These are phyloP conservation scores for Odocoileus hemionus DNA, from an alignment of 2,113 vertebrate species.

Conservation along the genomic window DNA sequence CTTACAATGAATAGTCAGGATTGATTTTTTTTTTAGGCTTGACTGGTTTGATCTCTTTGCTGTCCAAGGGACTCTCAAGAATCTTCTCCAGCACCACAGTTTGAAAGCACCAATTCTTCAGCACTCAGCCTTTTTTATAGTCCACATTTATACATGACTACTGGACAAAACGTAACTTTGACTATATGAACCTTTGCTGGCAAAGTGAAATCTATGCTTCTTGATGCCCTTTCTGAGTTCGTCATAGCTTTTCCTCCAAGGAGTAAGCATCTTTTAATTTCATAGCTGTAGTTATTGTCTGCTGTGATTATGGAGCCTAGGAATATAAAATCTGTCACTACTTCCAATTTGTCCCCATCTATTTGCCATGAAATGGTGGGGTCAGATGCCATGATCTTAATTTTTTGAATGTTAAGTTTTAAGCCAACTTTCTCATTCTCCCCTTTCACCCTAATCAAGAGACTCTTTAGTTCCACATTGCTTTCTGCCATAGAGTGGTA, in stretches of 20 bases:
- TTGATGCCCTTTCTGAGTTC: not conserved
- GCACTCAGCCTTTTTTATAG: not conserved
- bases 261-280: not conserved
- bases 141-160: not conserved
- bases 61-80: not conserved
- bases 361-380: not conserved
- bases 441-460: not conserved
- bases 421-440: not conserved
- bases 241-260: not conserved
- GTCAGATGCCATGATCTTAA: not conserved
- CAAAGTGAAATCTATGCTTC: not conserved
- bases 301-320: not conserved
- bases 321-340: not conserved
- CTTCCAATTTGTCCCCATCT: not conserved
- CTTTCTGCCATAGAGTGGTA: not conserved
- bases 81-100: not conserved
- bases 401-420: not conserved
- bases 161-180: not conserved
- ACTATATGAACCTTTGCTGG: not conserved
- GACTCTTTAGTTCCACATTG: not conserved
- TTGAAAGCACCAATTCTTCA: not conserved
- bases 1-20: not conserved
- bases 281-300: not conserved
- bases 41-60: not conserved
- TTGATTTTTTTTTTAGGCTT: not conserved